Evolutionary conservation across 2,113 vertebrate species (phyloP).

Genomic region (Osmerus eperlanus): DNA sequence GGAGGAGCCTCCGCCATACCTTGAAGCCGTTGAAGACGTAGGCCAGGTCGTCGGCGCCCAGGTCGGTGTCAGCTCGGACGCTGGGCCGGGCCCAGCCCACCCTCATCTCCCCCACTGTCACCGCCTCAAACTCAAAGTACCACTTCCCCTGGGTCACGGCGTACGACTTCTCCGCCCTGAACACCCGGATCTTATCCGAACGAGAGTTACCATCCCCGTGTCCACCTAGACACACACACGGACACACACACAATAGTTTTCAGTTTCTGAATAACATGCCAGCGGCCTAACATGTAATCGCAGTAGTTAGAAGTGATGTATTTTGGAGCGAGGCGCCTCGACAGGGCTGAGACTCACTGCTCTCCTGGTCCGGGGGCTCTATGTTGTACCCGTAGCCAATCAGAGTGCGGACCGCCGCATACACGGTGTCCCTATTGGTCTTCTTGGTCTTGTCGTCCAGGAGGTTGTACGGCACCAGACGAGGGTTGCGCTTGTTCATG

Average conservation of each 20-base stretch:
- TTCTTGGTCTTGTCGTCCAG: conserved; percentile 91
- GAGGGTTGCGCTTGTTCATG: conserved; percentile 84
- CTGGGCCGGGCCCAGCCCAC: conserved; percentile 88
- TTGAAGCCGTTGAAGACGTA: conserved; percentile 92
- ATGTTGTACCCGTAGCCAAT: conserved; percentile 93
- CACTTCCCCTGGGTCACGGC: conserved; percentile 82
- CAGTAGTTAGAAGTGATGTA: no score
- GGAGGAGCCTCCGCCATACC: conserved; percentile 53
- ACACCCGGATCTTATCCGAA: conserved; percentile 79
- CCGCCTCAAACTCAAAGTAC: conserved; percentile 92
- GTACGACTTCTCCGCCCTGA: conserved; percentile 86
- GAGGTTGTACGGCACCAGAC: conserved; percentile 87
- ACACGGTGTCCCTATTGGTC: conserved; percentile 88
- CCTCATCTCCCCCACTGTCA: conserved; percentile 89
- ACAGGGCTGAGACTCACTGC: conserved; percentile 68
- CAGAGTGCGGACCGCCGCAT: conserved; percentile 85
- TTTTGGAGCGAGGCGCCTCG: no score
- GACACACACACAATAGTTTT: neutral
- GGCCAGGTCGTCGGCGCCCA: conserved; percentile 84
- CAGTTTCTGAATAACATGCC: no score
- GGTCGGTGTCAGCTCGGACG: conserved; percentile 80
- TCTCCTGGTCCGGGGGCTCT: conserved; percentile 88
- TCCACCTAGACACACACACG: conserved; percentile 55
- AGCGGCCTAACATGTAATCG: no score
- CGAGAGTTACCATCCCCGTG: conserved; percentile 61